These are phyloP conservation scores for Colaptes auratus DNA, from an alignment of 2,113 vertebrate species.

Conservation along the genomic window DNA sequence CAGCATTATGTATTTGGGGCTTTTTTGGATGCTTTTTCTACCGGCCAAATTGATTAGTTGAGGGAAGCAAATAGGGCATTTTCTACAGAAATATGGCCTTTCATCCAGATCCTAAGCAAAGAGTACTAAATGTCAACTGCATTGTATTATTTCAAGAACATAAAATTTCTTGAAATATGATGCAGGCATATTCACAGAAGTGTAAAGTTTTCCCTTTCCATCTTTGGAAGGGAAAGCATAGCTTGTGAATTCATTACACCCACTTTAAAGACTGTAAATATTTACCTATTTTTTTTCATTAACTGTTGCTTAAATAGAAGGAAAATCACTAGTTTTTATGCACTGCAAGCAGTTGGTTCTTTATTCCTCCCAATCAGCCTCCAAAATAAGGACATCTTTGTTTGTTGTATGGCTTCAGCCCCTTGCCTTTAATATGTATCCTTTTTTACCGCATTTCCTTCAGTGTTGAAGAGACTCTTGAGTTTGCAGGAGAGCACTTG, in stretches of 20 bases:
- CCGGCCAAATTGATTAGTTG: neutral
- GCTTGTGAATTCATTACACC: neutral
- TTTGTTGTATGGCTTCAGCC: neutral
- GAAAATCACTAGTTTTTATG: neutral
- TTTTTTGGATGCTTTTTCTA: neutral
- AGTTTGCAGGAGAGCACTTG: neutral
- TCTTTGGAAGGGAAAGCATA: neutral
- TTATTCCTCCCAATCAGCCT: neutral
- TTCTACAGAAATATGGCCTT: fast-evolving
- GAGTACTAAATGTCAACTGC: neutral
- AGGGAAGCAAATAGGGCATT: neutral
- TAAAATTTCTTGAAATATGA: neutral
- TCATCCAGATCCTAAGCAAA: neutral
- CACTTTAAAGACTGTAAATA: neutral
- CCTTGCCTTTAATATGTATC: neutral
- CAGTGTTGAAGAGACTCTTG: neutral
- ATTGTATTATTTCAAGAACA: neutral
- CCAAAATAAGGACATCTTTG: neutral
- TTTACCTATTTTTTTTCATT: neutral
- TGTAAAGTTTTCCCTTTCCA: neutral
- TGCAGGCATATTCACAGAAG: neutral
- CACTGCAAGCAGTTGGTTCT: neutral
- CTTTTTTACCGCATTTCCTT: neutral
- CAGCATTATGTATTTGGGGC: neutral
- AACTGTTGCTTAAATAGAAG: neutral